These are phyloP conservation scores for Pristionchus exspectatus DNA, from an alignment of 2,888 invertebrate genomes.

Conservation along the genomic window DNA sequence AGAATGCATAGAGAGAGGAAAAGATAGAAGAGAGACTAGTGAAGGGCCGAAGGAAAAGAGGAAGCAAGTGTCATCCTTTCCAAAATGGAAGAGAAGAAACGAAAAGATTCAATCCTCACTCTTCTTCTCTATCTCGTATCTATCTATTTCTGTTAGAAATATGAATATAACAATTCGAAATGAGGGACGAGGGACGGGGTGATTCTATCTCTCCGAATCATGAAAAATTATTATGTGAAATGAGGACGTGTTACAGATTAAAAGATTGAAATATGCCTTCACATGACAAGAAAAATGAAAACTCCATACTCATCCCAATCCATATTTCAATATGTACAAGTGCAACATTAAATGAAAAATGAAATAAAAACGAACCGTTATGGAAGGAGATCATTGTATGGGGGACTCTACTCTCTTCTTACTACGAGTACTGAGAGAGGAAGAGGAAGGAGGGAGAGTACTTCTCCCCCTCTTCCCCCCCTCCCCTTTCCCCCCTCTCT, in stretches of 20 bases:
- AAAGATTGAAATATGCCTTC: too few species aligned
- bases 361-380: slow-evolving; percentile 16
- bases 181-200: not conserved
- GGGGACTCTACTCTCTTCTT: slow-evolving; percentile 19
- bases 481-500: slow-evolving; percentile 20
- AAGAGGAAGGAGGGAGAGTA: slow-evolving; percentile 32
- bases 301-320: not conserved
- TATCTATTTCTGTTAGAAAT: not conserved
- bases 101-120: not conserved
- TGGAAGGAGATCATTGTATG: slow-evolving; percentile 15
- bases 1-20: slow-evolving; percentile 50
- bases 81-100: not conserved
- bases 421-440: slow-evolving; percentile 12
- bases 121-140: not conserved
- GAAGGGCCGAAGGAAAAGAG: not conserved
- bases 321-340: not conserved
- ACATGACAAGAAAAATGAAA: not conserved
- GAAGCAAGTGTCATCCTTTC: slow-evolving; percentile 14
- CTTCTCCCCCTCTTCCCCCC: slow-evolving; percentile 26
- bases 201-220: not conserved
- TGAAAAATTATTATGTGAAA: too few species aligned
- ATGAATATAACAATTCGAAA: not conserved
- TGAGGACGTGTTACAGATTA: too few species aligned
- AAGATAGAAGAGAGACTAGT: slow-evolving; percentile 47
- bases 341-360: not conserved